phyloP scores from a whole-genome alignment of 2,113 vertebrate species.

The Merops nubicus region DNA sequence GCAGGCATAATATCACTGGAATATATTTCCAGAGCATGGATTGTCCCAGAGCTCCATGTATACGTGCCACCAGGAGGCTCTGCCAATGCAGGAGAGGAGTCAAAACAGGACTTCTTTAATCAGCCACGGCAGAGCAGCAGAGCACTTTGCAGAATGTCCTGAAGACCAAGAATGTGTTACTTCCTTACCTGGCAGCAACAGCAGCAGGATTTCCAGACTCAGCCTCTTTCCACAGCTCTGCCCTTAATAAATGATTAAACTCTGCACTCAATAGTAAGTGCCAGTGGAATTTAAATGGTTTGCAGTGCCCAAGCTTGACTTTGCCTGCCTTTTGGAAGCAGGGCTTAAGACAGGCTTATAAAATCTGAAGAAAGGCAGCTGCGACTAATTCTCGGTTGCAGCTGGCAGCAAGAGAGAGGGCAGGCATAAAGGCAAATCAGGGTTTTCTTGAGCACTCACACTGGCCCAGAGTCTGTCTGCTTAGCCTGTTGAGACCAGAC shows the following conservation, averaged over 20 bases:
- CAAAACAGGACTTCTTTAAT: not conserved
- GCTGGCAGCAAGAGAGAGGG: not conserved
- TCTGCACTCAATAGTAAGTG: not conserved
- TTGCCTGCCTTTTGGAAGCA: conserved; percentile 12
- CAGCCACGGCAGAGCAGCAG: not conserved
- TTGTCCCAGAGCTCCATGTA: not conserved
- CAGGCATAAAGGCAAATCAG: not conserved
- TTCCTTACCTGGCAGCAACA: not conserved
- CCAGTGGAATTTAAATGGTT: not conserved
- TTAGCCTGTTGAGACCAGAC: not conserved
- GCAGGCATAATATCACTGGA: not conserved
- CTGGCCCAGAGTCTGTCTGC: not conserved
- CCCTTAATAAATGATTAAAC: conserved; percentile 41
- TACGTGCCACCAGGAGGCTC: not conserved
- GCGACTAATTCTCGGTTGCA: conserved; percentile 22
- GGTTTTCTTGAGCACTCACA: not conserved
- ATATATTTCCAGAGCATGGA: not conserved
- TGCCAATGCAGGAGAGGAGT: not conserved
- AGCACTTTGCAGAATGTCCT: not conserved
- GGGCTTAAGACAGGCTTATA: not conserved
- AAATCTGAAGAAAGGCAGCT: conserved; percentile 44
- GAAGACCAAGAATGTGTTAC: not conserved
- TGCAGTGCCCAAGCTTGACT: not conserved
- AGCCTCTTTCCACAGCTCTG: not conserved
- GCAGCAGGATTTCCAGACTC: not conserved